These are phyloP conservation scores for Drosophila bunnanda DNA, from an alignment of 2,888 invertebrate genomes.

Conservation along the genomic window DNA sequence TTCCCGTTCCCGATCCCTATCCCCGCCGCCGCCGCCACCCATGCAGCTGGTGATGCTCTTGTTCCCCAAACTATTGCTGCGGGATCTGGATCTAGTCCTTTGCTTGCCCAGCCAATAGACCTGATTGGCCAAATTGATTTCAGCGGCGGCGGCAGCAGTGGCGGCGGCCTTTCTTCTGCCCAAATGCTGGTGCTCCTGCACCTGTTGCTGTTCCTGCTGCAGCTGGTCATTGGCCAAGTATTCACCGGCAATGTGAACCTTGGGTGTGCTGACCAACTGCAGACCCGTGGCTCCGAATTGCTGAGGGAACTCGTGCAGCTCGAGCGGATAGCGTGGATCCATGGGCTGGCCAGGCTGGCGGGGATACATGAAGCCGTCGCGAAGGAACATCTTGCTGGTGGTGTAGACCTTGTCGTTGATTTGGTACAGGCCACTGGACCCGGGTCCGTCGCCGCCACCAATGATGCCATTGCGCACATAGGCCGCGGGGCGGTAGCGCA, in stretches of 20 bases:
- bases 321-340: constrained; percentile 83
- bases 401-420: constrained; percentile 83
- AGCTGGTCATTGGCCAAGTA: constrained; percentile 76
- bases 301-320: constrained; percentile 82
- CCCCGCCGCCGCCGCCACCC: constrained; percentile 36
- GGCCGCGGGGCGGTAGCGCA: constrained; percentile 77
- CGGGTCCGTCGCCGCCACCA: constrained; percentile 80
- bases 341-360: constrained; percentile 82
- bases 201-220: constrained; percentile 46
- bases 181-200: constrained; percentile 56
- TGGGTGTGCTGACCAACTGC: constrained; percentile 80
- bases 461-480: constrained; percentile 82
- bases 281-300: constrained; percentile 81
- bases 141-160: constrained; percentile 55
- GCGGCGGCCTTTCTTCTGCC: constrained; percentile 75
- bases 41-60: constrained; percentile 68
- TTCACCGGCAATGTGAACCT: constrained; percentile 83
- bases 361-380: constrained; percentile 84
- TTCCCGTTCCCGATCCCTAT: constrained; percentile 17
- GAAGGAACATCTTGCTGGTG: constrained; percentile 82
- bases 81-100: constrained; percentile 77
- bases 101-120: constrained; percentile 83
- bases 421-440: constrained; percentile 81
- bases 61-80: constrained; percentile 82
- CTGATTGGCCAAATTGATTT: constrained; percentile 82